phyloP scores from a whole-genome alignment of 2,888 invertebrate genomes.

The Leucoma salicis region DNA sequence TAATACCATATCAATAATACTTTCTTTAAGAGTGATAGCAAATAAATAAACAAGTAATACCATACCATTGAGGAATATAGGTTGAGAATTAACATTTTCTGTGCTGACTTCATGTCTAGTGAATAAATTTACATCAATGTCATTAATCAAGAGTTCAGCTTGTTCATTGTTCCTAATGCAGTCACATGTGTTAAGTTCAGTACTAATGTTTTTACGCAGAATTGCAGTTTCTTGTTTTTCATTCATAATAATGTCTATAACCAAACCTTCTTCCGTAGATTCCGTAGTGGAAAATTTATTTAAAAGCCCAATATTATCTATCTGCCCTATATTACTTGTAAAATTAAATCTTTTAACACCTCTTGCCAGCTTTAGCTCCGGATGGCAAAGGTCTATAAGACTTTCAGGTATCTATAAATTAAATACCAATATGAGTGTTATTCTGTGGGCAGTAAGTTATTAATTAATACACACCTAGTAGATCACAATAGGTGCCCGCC shows the following conservation, averaged over 20 bases:
- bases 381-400: slow-evolving; percentile 50
- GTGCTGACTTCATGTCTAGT: slow-evolving; percentile 36
- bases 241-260: slow-evolving; percentile 57
- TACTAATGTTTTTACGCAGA: slow-evolving; percentile 45
- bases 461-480: too few relatives aligned
- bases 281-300: slow-evolving; percentile 30
- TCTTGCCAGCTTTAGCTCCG: slow-evolving; percentile 31
- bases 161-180: slow-evolving; percentile 23
- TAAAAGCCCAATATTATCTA: slow-evolving; percentile 5
- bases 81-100: slow-evolving; percentile 49
- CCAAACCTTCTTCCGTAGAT: slow-evolving; percentile 47
- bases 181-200: slow-evolving; percentile 11
- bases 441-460: too few relatives aligned
- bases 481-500: too few relatives aligned
- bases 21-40: not conserved
- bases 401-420: slow-evolving; percentile 60
- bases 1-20: not conserved
- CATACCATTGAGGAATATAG: slow-evolving; percentile 66
- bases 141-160: slow-evolving; percentile 29
- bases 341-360: slow-evolving; percentile 4
- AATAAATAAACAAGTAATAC: not conserved
- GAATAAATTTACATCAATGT: slow-evolving; percentile 41
- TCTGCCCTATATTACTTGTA: not conserved
- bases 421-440: too few relatives aligned
- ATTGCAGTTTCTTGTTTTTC: slow-evolving; percentile 52